A percentile compares a stretch with the other conserved stretches of the same genome.
Evolutionary conservation across 53 echinoderm and acorn worm genomes (phyloP).

Genomic region (Holothuria scabra): DNA sequence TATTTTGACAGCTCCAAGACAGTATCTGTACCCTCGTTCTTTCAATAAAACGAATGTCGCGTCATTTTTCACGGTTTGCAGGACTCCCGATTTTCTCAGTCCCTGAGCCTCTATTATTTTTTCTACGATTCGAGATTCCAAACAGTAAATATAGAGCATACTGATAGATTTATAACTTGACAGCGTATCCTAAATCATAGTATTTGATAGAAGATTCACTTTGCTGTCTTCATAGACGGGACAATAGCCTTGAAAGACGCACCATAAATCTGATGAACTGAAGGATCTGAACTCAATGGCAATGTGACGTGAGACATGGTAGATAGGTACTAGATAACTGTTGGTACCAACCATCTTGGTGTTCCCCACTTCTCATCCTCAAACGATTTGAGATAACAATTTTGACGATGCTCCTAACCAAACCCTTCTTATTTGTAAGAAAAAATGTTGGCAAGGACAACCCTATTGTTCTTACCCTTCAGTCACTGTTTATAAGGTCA

Average conservation of each 20-base stretch:
- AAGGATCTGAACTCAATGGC: too few relatives aligned
- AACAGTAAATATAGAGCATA: conserved; percentile 2
- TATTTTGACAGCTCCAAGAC: conserved; percentile 36
- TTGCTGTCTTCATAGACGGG: conserved; percentile 27
- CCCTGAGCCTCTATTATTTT: conserved; percentile 5
- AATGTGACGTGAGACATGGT: too few relatives aligned
- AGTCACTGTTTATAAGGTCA: too few relatives aligned
- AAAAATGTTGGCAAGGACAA: too few relatives aligned
- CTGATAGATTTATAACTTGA: conserved; percentile 37
- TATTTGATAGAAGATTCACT: conserved; percentile 38
- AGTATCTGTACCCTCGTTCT: conserved; percentile 23
- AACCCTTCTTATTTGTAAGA: too few relatives aligned
- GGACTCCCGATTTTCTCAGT: too few relatives aligned
- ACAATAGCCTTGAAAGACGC: conserved; percentile 39
- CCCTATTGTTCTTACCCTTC: too few relatives aligned
- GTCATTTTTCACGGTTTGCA: conserved; percentile 32
- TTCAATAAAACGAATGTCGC: conserved; percentile 22
- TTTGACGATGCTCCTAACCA: too few relatives aligned
- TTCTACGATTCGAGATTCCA: conserved; percentile 24
- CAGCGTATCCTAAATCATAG: conserved; percentile 29
- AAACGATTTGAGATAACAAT: too few relatives aligned
- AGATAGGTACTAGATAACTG: too few relatives aligned
- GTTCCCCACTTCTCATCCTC: too few relatives aligned
- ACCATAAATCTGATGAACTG: neutral
- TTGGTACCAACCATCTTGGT: too few relatives aligned